Percentiles rank a stretch among this genome's conserved stretches.
These are phyloP conservation scores for Apomyelois bistriatella DNA, from an alignment of 2,888 invertebrate species.

Conservation along the genomic window DNA sequence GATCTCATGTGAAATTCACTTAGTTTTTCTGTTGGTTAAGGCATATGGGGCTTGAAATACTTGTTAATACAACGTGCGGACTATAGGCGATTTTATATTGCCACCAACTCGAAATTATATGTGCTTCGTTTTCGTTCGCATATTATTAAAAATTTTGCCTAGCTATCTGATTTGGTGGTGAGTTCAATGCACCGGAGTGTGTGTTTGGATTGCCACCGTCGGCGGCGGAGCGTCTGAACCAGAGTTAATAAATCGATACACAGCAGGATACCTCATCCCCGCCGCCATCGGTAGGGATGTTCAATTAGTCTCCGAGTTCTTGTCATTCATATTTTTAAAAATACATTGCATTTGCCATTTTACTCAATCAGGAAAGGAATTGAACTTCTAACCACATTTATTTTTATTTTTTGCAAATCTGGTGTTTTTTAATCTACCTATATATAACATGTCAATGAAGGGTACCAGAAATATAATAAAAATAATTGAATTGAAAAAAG, in stretches of 20 bases:
- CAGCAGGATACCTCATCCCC: conserved; percentile 20
- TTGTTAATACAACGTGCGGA: no score
- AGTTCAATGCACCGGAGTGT: conserved; percentile 7
- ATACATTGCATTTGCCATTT: conserved; percentile 5
- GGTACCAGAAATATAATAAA: no score
- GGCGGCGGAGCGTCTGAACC: conserved; percentile 6
- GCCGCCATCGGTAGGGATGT: background rate
- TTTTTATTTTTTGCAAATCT: no score
- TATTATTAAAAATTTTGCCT: background rate
- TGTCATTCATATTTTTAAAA: background rate
- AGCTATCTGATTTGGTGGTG: background rate
- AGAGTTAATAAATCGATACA: conserved; percentile 12
- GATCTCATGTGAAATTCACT: no score
- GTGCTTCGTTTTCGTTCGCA: background rate
- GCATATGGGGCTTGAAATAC: no score
- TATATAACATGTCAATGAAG: no score
- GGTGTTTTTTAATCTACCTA: no score
- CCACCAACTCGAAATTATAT: no score
- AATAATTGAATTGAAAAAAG: no score
- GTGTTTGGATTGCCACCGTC: background rate
- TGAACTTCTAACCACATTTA: no score
- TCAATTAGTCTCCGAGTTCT: background rate
- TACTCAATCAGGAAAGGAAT: background rate
- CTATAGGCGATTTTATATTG: no score
- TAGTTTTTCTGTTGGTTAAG: no score